Evolutionary conservation across 1,140 invertebrate species (phyloP).

Genomic region (Gonioctena quinquepunctata): DNA sequence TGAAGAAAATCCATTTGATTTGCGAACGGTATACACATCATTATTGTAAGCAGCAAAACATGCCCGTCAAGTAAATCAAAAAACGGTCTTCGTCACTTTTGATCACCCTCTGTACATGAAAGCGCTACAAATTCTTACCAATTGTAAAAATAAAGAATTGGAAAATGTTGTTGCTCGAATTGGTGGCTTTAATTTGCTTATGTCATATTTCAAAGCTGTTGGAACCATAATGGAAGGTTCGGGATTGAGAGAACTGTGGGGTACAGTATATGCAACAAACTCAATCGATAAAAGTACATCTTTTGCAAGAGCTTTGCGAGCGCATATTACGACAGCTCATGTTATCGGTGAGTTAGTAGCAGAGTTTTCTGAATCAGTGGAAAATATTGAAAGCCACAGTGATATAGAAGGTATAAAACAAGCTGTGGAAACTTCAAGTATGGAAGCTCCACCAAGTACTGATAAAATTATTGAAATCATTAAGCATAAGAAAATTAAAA

Average conservation of each 20-base stretch:
- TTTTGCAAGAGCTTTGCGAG: slow-evolving; percentile 49
- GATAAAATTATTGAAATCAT: slow-evolving; percentile 23
- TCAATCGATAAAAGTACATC: slow-evolving; percentile 53
- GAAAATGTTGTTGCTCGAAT: slow-evolving; percentile 34
- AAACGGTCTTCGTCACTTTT: slow-evolving; percentile 45
- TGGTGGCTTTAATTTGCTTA: slow-evolving; percentile 48
- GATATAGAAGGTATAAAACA: too few species aligned
- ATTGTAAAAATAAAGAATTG: too few species aligned
- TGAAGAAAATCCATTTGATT: neutral
- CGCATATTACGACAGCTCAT: too few species aligned
- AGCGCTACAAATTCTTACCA: slow-evolving; percentile 30
- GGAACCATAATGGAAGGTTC: slow-evolving; percentile 32
- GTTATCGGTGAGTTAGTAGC: slow-evolving; percentile 46
- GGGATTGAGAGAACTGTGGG: slow-evolving; percentile 34
- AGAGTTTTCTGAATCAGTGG: too few species aligned
- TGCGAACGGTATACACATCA: neutral
- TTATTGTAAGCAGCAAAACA: neutral
- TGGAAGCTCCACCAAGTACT: slow-evolving; percentile 6
- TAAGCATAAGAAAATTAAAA: neutral
- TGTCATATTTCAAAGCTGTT: slow-evolving; percentile 36
- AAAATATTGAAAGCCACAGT: too few species aligned
- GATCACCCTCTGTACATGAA: slow-evolving; percentile 28
- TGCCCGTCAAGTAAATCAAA: neutral
- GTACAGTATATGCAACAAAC: slow-evolving; percentile 27
- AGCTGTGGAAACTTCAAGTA: too few species aligned